Percentiles rank a stretch among this genome's conserved stretches.
Conservation (phyloP, 1,140 invertebrate species). For the Drosophila busckii region DNA sequence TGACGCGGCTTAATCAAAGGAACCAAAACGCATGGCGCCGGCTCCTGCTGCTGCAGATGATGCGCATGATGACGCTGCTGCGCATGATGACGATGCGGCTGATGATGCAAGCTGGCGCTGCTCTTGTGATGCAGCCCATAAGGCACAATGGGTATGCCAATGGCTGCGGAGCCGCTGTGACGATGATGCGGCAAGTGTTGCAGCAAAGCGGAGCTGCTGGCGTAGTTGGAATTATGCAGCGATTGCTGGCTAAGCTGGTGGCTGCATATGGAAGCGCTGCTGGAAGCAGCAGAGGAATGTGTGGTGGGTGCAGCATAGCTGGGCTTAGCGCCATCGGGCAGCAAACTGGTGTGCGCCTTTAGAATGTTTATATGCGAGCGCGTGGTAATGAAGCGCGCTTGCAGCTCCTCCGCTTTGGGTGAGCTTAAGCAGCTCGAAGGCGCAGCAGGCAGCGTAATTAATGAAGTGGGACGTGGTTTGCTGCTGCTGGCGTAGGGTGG, state of each 20-base stretch:
- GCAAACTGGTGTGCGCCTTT: conserved; percentile 83
- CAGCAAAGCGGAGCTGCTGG: conserved; percentile 52
- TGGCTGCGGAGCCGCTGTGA: conserved; percentile 56
- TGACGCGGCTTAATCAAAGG: conserved; percentile 77
- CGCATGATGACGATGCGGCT: conserved; percentile 62
- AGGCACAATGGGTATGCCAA: conserved; percentile 75
- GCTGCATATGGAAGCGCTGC: conserved; percentile 64
- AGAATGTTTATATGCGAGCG: conserved; percentile 84
- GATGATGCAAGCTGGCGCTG: conserved; percentile 65
- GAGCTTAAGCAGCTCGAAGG: conserved; percentile 54
- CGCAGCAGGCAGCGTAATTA: conserved; percentile 54
- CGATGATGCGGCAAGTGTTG: conserved; percentile 44
- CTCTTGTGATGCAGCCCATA: conserved; percentile 74
- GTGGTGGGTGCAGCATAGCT: conserved; percentile 80
- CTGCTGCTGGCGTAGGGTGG: conserved; percentile 81
- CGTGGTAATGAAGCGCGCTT: conserved; percentile 84
- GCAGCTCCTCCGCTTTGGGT: conserved; percentile 81
- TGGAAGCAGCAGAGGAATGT: conserved; percentile 60
- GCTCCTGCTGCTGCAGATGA: conserved; percentile 71
- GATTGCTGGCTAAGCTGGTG: conserved; percentile 66
- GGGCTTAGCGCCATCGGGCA: conserved; percentile 79
- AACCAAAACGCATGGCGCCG: conserved; percentile 73
- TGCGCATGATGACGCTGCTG: conserved; percentile 66
- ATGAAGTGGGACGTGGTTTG: conserved; percentile 78
- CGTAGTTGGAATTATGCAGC: conserved; percentile 67